Percentiles rank a stretch among this genome's conserved stretches.
phyloP scores from a whole-genome alignment of 1,140 invertebrate genomes.

The Bursaphelenchus mucronatus region DNA sequence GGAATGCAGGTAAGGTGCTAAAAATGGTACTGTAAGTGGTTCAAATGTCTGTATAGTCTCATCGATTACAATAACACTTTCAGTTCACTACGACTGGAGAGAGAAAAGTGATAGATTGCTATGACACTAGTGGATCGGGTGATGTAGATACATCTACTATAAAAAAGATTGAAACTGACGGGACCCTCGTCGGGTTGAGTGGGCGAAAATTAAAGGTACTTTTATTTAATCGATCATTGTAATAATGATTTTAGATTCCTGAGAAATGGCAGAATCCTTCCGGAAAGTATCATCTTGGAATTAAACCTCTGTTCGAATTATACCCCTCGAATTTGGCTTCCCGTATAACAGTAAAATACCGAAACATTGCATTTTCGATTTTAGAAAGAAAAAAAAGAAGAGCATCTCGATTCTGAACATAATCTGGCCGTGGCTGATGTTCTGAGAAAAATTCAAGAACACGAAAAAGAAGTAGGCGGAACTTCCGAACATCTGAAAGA shows the following conservation, averaged over 20 bases:
- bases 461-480: constrained; percentile 62
- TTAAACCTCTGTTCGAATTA: constrained; percentile 78
- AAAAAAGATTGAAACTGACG: constrained; percentile 68
- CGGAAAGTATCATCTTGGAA: constrained; percentile 68
- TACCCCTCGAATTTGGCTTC: constrained; percentile 79
- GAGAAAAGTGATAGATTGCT: constrained; percentile 86
- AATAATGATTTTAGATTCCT: constrained; percentile 70
- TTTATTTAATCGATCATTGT: not conserved
- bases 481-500: constrained; percentile 68
- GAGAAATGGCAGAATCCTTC: constrained; percentile 77
- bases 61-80: constrained; percentile 45
- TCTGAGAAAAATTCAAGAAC: constrained; percentile 68
- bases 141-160: constrained; percentile 85
- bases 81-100: constrained; percentile 80
- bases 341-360: constrained; percentile 66
- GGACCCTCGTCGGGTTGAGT: constrained; percentile 76
- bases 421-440: constrained; percentile 75
- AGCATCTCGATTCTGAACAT: constrained; percentile 77
- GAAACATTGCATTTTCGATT: constrained; percentile 22
- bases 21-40: constrained; percentile 9
- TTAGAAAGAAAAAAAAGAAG: constrained; percentile 74
- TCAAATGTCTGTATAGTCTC: not conserved
- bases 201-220: constrained; percentile 80
- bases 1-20: constrained; percentile 78
- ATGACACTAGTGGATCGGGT: constrained; percentile 88